Evolutionary conservation across 2,888 invertebrate genomes (phyloP).

Genomic region (Drosophila falleni): DNA sequence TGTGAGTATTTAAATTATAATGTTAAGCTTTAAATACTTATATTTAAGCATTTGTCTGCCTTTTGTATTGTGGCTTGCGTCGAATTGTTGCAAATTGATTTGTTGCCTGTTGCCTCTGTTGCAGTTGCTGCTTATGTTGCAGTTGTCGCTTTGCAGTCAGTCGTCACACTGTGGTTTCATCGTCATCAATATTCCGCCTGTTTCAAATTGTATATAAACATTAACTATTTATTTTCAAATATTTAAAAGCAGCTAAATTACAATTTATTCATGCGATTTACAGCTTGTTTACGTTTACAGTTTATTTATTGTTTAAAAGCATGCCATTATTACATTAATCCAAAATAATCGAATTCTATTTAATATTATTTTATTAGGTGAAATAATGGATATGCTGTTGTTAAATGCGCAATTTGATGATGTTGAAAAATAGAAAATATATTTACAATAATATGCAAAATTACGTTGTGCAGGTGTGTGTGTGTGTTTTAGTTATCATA

Average conservation of each 20-base stretch:
- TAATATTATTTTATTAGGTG: background rate
- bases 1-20: conserved; percentile 24
- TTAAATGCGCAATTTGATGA: conserved; percentile 10
- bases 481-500: conserved; percentile 1
- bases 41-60: conserved; percentile 45
- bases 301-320: background rate
- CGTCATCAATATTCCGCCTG: conserved; percentile 86
- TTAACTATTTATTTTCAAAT: conserved; percentile 25
- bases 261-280: conserved; percentile 18
- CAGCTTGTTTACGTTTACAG: background rate
- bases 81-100: conserved; percentile 77
- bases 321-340: conserved; percentile 11
- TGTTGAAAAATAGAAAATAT: conserved; percentile 17
- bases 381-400: conserved; percentile 12
- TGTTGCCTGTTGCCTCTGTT: conserved; percentile 33
- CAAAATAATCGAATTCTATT: conserved; percentile 9
- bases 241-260: conserved; percentile 3
- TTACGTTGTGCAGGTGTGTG: conserved; percentile 14
- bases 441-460: conserved; percentile 25
- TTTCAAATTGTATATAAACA: conserved; percentile 15
- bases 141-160: conserved; percentile 54
- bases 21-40: conserved; percentile 17
- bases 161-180: conserved; percentile 85
- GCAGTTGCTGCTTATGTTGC: conserved; percentile 32
- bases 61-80: conserved; percentile 72